Evolutionary conservation across 2,113 vertebrate species (phyloP).

Genomic region (Illadopsis cleaveri): DNA sequence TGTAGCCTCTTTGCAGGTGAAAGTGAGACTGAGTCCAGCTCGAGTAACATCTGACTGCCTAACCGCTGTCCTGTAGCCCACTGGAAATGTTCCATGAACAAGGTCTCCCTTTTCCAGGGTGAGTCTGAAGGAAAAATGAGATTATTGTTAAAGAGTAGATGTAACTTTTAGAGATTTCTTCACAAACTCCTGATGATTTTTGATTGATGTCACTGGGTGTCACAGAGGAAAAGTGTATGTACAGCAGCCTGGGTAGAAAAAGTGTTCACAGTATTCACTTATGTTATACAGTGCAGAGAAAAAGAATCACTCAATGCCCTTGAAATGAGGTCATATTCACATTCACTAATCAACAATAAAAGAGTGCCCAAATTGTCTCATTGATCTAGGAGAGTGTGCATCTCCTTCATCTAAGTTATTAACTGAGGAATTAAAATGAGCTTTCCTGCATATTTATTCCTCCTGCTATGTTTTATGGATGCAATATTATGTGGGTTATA

Average conservation of each 20-base stretch:
- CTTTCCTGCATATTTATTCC: conserved; percentile 31
- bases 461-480: conserved; percentile 51
- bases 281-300: background rate
- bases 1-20: background rate
- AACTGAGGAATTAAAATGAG: conserved; percentile 61
- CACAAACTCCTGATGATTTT: background rate
- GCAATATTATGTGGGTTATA: conserved; percentile 54
- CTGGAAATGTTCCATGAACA: background rate
- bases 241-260: background rate
- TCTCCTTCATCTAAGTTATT: conserved; percentile 38
- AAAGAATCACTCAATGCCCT: conserved; percentile 7
- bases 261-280: background rate
- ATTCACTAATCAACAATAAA: conserved; percentile 71
- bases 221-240: background rate
- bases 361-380: conserved; percentile 61
- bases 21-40: background rate
- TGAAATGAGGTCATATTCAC: conserved; percentile 71
- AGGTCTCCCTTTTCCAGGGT: background rate
- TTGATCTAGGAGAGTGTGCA: conserved; percentile 43
- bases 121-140: background rate
- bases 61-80: background rate
- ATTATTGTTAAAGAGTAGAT: background rate
- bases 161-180: background rate
- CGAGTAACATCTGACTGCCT: background rate
- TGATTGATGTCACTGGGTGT: background rate